Evolutionary conservation across 2,888 invertebrate species (phyloP).

Genomic region (Cosmopolites sordidus): DNA sequence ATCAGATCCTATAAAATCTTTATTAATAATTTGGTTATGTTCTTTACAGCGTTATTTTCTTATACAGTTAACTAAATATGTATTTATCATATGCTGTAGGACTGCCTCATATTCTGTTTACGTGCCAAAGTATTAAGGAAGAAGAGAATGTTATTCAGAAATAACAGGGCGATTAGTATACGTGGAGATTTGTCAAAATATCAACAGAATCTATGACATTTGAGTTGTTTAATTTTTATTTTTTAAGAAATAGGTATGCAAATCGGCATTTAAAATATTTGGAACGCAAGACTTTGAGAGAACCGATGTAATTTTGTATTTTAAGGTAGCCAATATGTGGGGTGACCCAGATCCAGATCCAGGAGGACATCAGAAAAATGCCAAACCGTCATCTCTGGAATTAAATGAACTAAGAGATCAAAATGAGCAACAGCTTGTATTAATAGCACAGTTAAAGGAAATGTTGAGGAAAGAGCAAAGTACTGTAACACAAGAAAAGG

Average conservation of each 20-base stretch:
- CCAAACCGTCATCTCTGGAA: conserved; percentile 34
- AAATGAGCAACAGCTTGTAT: conserved; percentile 45
- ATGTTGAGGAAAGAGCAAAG: conserved; percentile 48
- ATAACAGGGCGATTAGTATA: conserved; percentile 10
- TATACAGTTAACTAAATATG: no score
- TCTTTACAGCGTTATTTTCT: no score
- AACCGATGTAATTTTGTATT: no score
- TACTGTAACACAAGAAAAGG: conserved; percentile 46
- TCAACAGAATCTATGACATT: background rate
- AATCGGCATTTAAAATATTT: no score
- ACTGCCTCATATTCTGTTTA: no score
- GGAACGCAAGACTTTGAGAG: no score
- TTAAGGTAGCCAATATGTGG: conserved; percentile 40
- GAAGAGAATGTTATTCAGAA: background rate
- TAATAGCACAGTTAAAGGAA: conserved; percentile 48
- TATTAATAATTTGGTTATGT: no score
- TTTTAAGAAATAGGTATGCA: conserved; percentile 1
- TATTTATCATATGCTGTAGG: no score
- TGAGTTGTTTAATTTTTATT: background rate
- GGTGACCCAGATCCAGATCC: conserved; percentile 40
- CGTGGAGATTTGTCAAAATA: conserved; percentile 20
- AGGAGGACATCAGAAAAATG: conserved; percentile 31
- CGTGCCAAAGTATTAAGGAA: no score
- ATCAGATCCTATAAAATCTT: no score
- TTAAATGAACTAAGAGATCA: conserved; percentile 44